Percentiles rank a stretch among this genome's conserved stretches.
These are phyloP conservation scores for Stegastes partitus DNA, from an alignment of 2,113 vertebrate species.

Conservation along the genomic window DNA sequence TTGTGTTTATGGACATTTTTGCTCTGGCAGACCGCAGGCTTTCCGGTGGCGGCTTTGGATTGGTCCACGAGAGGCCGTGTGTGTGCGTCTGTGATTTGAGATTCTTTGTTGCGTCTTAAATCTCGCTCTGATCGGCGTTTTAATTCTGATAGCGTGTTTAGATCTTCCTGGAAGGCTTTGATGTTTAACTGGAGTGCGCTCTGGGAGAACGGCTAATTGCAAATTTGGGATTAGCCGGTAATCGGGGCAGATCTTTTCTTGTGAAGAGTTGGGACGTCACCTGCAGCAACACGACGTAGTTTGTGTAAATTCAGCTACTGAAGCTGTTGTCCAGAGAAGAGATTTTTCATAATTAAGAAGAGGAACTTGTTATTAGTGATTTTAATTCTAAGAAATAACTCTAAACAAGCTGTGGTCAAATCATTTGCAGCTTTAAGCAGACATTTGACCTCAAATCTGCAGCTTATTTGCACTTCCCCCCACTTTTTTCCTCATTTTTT, in stretches of 20 bases:
- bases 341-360: too few species aligned
- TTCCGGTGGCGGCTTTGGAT: slow-evolving; percentile 71
- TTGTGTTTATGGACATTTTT: slow-evolving; percentile 77
- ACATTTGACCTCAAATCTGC: background rate
- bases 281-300: slow-evolving; percentile 28
- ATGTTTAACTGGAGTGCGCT: slow-evolving; percentile 54
- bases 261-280: slow-evolving; percentile 25
- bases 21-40: slow-evolving; percentile 71
- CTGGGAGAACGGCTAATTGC: slow-evolving; percentile 54
- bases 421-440: too few species aligned
- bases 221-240: slow-evolving; percentile 48
- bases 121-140: slow-evolving; percentile 63
- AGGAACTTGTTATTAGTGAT: too few species aligned
- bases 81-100: slow-evolving; percentile 22
- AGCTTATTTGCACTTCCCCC: background rate
- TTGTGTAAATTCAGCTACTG: too few species aligned
- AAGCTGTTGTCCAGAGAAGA: too few species aligned
- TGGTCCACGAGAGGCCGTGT: slow-evolving; percentile 22
- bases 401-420: too few species aligned
- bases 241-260: slow-evolving; percentile 27
- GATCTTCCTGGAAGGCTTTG: slow-evolving; percentile 51
- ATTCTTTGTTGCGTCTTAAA: slow-evolving; percentile 46
- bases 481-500: background rate
- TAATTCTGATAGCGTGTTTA: slow-evolving; percentile 65
- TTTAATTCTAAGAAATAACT: too few species aligned